Conservation (phyloP, 2,113 vertebrate species). For the Gulo gulo region DNA sequence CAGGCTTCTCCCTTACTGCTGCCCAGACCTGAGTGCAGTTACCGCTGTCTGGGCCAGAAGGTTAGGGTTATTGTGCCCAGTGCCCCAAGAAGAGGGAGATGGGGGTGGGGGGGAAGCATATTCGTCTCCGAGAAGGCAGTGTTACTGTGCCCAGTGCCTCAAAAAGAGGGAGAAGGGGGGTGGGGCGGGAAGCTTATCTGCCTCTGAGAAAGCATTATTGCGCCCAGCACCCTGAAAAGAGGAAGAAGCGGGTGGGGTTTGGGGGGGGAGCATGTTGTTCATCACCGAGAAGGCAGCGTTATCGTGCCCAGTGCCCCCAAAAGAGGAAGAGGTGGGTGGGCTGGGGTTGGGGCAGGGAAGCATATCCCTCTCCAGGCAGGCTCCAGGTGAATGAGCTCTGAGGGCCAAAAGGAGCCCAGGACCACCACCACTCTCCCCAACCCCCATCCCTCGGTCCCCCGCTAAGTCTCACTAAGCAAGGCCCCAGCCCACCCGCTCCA, state of each 20-base stretch:
- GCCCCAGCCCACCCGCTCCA: constrained; percentile 58
- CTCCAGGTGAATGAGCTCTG: background rate
- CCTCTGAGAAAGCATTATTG: background rate
- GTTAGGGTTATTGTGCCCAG: too few relatives aligned
- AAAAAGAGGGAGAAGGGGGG: too few relatives aligned
- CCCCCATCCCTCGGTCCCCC: fast-evolving
- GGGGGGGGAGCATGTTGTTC: too few relatives aligned
- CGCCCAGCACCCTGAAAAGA: too few relatives aligned
- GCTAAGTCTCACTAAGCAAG: constrained; percentile 33
- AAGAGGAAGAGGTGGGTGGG: background rate
- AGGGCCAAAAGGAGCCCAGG: constrained; percentile 21
- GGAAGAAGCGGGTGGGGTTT: too few relatives aligned
- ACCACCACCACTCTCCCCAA: background rate
- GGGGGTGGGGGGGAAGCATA: too few relatives aligned
- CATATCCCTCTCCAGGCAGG: background rate
- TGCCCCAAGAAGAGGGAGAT: too few relatives aligned
- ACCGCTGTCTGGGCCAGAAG: background rate
- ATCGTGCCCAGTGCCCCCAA: background rate
- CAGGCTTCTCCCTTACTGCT: background rate
- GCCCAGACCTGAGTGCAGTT: background rate
- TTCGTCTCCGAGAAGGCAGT: background rate
- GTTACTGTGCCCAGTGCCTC: background rate
- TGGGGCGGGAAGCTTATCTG: too few relatives aligned
- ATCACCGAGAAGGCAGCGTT: background rate
- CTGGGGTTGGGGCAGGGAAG: background rate